These are phyloP conservation scores for Pogonomyrmex barbatus DNA, from an alignment of 1,140 invertebrate genomes.

Conservation along the genomic window DNA sequence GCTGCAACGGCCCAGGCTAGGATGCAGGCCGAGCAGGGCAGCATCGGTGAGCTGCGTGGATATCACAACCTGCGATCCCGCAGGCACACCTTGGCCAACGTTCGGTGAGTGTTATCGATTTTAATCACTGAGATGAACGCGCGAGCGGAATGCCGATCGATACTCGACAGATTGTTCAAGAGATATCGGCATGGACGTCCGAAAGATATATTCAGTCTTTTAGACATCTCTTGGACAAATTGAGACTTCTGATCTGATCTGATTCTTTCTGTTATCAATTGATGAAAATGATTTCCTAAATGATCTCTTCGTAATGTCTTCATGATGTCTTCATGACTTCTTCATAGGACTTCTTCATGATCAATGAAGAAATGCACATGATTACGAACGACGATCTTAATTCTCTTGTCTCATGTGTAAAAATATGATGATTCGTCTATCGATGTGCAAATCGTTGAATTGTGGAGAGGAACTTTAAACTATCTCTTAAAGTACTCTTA, in stretches of 20 bases:
- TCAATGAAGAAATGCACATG: neutral
- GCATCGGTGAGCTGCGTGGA: slow-evolving; percentile 94
- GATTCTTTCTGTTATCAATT: neutral
- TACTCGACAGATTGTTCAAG: neutral
- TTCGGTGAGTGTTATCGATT: slow-evolving; percentile 90
- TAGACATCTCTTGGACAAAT: neutral
- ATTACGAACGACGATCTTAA: neutral
- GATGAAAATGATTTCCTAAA: too few relatives aligned
- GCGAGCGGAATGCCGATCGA: neutral
- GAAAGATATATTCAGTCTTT: neutral
- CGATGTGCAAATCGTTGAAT: neutral
- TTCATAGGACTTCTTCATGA: too few relatives aligned
- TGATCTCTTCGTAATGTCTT: too few relatives aligned
- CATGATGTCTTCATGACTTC: too few relatives aligned
- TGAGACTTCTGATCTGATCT: neutral
- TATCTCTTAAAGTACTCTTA: neutral
- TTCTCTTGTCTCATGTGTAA: neutral
- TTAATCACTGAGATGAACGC: neutral
- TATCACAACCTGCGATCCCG: slow-evolving; percentile 94
- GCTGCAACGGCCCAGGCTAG: slow-evolving; percentile 86
- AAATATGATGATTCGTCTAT: neutral
- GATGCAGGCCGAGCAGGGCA: slow-evolving; percentile 96
- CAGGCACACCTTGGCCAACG: slow-evolving; percentile 94
- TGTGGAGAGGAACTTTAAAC: neutral
- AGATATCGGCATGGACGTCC: neutral